Conservation (phyloP, 2,797 vertebrate genomes). For the Xerus rutilus region DNA sequence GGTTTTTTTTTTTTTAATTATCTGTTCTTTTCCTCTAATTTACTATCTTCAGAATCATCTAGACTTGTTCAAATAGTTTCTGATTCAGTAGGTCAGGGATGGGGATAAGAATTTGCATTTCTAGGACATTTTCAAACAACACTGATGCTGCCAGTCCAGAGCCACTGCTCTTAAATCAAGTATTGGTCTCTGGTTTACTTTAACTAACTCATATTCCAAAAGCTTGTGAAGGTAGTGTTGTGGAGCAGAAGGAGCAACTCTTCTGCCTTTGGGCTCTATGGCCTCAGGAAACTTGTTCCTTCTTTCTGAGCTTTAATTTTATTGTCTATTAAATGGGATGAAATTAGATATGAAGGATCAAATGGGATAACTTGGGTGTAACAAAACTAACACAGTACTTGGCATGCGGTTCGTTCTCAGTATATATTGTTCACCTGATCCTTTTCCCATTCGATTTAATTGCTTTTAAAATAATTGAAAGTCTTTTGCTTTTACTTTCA, state of each 20-base stretch:
- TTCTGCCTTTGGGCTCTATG: neutral
- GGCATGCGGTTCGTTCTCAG: neutral
- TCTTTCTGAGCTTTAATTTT: neutral
- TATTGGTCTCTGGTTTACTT: neutral
- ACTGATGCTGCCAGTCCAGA: neutral
- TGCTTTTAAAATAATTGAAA: neutral
- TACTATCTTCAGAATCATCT: neutral
- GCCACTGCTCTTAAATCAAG: neutral
- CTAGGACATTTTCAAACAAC: neutral
- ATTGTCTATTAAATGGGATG: neutral
- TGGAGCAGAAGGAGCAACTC: neutral
- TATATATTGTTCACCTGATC: neutral
- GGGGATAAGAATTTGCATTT: neutral
- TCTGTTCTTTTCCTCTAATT: neutral
- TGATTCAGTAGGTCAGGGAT: neutral
- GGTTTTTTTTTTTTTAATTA: neutral
- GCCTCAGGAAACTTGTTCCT: neutral
- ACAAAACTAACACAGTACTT: neutral
- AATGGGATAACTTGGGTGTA: neutral
- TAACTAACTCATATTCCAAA: neutral
- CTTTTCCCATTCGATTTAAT: neutral
- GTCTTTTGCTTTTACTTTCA: neutral
- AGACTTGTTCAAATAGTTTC: neutral
- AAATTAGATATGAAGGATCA: neutral
- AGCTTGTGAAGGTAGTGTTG: rapidly evolving